Base-by-base conservation (phyloP, 2,113 vertebrate species). In the Eclectus roratus region DNA sequence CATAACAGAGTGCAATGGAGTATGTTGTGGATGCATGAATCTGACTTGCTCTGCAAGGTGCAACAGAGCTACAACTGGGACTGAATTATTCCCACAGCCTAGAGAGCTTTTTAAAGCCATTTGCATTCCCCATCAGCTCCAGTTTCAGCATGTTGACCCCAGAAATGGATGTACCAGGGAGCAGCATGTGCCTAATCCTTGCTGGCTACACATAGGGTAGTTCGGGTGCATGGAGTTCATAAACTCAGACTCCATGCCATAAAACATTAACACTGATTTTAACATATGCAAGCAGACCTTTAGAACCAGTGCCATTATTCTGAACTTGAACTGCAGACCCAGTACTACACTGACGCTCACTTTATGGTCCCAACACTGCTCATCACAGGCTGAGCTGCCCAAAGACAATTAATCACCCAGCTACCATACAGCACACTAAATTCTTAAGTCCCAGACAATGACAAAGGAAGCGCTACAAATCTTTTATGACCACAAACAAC, bases 1-100 rank as follows among this genome's bases (percentile, higher is more conserved):
- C 39, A 29, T 27, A n/a, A 21, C n/a, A 2, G 1, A 60, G 29
- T 4, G 21, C 50, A 70, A 31, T 1, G 1, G 24, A 50, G 20
- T 5, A 27, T 2, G 7, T 6, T 24, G 37, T 24, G 17, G 49
- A 56, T 35, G 18, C 8, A 2, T 2, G 10, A 58, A 52, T 3
- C 29, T n/a, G 52, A 49, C 19, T 81, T n/a, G 52, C 52, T 53
- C 46, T 61, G 35, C 35, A 37, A 53, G 58, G 19, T n/a, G 56
- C 64, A 60, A n/a, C 27, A 4, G 13, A 39, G 4, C 31, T 35
- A 55, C 1, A 4, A 39, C 0, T 29, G 31, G 35, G 41, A 72
- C 0, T 27, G 39, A 71, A n/a, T 49, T 49, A 66, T 23, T 77
- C 41, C 71, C 4, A 4, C 44, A 43, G n/a, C 25, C 43, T 52